Conservation (phyloP, 1,140 invertebrate species). For the Vanessa tameamea region DNA sequence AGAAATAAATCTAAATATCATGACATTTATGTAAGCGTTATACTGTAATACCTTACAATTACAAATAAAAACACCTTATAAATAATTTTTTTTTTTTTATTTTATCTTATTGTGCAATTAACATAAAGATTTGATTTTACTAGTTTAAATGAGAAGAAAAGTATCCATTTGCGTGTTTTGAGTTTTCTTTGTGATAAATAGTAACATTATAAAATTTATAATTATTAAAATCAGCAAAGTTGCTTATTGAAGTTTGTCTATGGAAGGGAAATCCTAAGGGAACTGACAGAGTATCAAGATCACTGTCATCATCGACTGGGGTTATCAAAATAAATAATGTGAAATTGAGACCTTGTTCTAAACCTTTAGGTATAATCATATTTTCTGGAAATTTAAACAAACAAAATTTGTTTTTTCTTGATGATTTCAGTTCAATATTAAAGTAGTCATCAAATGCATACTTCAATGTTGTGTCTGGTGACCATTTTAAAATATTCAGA, state of each 20-base stretch:
- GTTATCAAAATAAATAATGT: slow-evolving; percentile 66
- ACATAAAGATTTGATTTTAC: background rate
- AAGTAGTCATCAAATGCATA: slow-evolving; percentile 60
- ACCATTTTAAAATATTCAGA: slow-evolving; percentile 57
- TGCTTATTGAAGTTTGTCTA: slow-evolving; percentile 44
- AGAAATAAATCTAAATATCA: slow-evolving; percentile 34
- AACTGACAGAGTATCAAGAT: slow-evolving; percentile 45
- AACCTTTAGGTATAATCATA: slow-evolving; percentile 63
- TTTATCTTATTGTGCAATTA: background rate
- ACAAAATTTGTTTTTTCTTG: slow-evolving; percentile 53
- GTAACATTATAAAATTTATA: slow-evolving; percentile 68
- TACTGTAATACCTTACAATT: slow-evolving; percentile 16
- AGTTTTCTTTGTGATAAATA: slow-evolving; percentile 58
- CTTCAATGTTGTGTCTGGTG: slow-evolving; percentile 47
- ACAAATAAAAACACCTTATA: slow-evolving; percentile 24
- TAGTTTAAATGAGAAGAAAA: slow-evolving; percentile 63
- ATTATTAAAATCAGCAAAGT: slow-evolving; percentile 48
- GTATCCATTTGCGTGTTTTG: slow-evolving; percentile 45
- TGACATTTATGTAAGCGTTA: slow-evolving; percentile 13
- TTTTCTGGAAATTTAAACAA: slow-evolving; percentile 67
- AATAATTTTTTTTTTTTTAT: slow-evolving; percentile 9
- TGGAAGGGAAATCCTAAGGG: slow-evolving; percentile 72
- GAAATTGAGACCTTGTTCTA: slow-evolving; percentile 58
- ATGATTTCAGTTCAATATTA: slow-evolving; percentile 46
- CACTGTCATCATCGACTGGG: slow-evolving; percentile 39